Percentiles rank a stretch among this genome's conserved stretches.
Evolutionary conservation across 2,797 vertebrate species (phyloP).

Genomic region (Centroberyx gerrardi): DNA sequence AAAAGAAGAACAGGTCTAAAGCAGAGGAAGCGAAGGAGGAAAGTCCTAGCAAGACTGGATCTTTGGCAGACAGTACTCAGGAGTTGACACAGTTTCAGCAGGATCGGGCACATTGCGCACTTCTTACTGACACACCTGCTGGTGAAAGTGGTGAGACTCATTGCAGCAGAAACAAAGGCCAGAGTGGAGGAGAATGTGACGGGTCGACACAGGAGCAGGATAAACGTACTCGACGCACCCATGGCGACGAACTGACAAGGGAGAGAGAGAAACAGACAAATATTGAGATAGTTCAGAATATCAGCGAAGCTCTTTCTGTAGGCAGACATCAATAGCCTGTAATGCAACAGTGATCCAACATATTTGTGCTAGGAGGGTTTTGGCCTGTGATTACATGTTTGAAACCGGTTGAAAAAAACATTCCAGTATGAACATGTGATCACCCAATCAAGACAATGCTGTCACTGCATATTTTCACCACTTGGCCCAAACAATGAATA

Average conservation of each 20-base stretch:
- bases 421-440: not conserved
- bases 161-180: conserved; percentile 82
- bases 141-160: conserved; percentile 89
- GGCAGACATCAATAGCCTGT: too few species aligned
- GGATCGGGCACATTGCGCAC: too few species aligned
- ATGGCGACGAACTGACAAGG: conserved; percentile 88
- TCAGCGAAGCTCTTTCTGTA: too few species aligned
- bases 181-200: conserved; percentile 86
- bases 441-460: not conserved
- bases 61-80: too few species aligned
- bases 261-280: conserved; percentile 12
- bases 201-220: conserved; percentile 85
- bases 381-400: conserved; percentile 44
- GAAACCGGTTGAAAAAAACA: conserved; percentile 4
- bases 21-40: too few species aligned
- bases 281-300: too few species aligned
- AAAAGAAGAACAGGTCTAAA: too few species aligned
- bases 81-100: too few species aligned
- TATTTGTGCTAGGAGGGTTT: not conserved
- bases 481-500: not conserved
- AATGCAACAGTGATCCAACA: not conserved
- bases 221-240: conserved; percentile 88
- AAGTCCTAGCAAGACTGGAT: too few species aligned
- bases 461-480: not conserved
- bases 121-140: conserved; percentile 81